Evolutionary conservation across 2,888 invertebrate genomes (phyloP).

Genomic region (Coelopa pilipes): DNA sequence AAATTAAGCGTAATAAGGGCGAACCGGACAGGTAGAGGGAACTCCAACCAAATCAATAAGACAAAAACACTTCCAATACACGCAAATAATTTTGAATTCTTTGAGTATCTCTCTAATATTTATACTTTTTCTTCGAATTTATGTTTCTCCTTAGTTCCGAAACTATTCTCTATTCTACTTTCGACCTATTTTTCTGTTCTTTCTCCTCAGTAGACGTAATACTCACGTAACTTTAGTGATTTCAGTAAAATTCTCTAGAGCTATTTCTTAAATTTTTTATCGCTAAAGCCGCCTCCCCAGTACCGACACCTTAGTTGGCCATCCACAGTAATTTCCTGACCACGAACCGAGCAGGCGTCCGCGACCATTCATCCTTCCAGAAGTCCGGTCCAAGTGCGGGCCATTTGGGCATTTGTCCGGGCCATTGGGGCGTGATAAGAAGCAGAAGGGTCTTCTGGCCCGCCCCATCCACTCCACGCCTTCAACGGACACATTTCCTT

Average conservation of each 20-base stretch:
- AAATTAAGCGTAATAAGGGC: conserved; percentile 70
- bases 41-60: conserved; percentile 46
- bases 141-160: conserved; percentile 29
- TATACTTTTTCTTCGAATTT: conserved; percentile 3
- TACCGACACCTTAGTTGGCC: no score
- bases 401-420: no score
- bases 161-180: conserved; percentile 8
- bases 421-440: no score
- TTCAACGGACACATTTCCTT: no score
- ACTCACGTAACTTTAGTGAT: conserved; percentile 2
- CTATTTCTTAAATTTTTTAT: conserved; percentile 18
- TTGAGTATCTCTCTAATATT: neutral
- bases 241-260: neutral
- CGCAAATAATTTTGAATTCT: conserved; percentile 22
- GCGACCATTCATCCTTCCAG: no score
- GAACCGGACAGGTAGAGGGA: conserved; percentile 68
- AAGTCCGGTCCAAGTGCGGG: no score
- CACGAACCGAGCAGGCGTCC: no score
- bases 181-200: neutral
- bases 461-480: no score
- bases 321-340: no score
- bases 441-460: no score
- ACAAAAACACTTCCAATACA: conserved; percentile 24
- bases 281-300: conserved; percentile 9
- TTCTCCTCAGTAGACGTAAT: neutral